These are phyloP conservation scores for Suricata suricatta DNA, from an alignment of 2,113 vertebrate genomes.

Conservation along the genomic window DNA sequence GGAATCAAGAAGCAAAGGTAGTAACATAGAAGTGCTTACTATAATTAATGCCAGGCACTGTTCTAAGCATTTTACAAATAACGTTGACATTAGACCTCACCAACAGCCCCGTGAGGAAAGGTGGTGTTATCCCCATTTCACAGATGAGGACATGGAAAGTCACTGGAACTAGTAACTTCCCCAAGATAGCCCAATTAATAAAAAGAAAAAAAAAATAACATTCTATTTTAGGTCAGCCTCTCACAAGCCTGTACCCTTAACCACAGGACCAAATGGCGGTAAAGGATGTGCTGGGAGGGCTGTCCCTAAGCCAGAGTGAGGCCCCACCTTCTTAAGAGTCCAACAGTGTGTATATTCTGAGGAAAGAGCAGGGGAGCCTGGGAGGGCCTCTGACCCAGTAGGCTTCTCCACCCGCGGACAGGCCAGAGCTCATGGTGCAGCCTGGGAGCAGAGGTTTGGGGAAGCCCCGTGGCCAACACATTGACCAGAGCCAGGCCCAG, in stretches of 20 bases:
- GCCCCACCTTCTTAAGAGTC: background rate
- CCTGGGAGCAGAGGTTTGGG: background rate
- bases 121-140: background rate
- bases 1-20: background rate
- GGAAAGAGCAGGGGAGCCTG: background rate
- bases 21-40: background rate
- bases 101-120: no score
- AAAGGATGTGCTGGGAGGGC: background rate
- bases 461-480: background rate
- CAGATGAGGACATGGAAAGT: background rate
- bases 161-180: no score
- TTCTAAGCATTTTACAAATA: background rate
- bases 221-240: background rate
- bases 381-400: background rate
- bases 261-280: background rate
- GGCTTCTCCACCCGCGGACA: background rate
- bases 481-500: background rate
- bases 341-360: rapidly evolving
- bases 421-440: background rate
- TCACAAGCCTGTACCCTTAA: background rate
- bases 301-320: background rate
- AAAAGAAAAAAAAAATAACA: background rate
- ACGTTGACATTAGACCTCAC: rapidly evolving
- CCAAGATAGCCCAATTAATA: background rate
- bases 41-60: background rate